phyloP scores from a whole-genome alignment of 2,797 vertebrate species.

The Taeniopygia guttata region DNA sequence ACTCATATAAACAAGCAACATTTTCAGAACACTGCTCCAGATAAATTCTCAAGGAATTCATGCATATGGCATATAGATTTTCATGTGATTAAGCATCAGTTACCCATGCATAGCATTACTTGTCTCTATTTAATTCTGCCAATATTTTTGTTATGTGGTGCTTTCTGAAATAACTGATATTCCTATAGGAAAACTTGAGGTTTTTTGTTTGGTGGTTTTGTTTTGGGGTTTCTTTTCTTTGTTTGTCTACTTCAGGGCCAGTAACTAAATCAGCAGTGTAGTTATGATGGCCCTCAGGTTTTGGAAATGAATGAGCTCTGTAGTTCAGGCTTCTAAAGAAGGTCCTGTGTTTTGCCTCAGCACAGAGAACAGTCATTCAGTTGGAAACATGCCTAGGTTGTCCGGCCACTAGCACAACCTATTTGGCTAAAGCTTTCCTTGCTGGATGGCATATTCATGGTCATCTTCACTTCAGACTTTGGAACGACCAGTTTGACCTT shows the following conservation, averaged over 20 bases:
- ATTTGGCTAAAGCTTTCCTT: conserved; percentile 60
- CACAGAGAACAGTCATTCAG: neutral
- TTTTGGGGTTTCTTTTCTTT: neutral
- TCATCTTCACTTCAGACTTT: conserved; percentile 66
- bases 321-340: neutral
- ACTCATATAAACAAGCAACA: neutral
- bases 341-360: neutral
- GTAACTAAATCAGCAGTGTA: neutral
- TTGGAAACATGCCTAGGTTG: neutral
- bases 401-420: neutral
- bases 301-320: neutral
- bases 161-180: neutral
- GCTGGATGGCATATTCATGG: conserved; percentile 60
- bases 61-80: conserved; percentile 19
- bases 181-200: neutral
- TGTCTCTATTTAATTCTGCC: neutral
- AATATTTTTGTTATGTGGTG: neutral
- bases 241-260: neutral
- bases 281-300: neutral
- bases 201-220: neutral
- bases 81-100: conserved; percentile 2
- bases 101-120: neutral
- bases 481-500: conserved; percentile 63
- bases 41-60: conserved; percentile 39
- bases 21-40: conserved; percentile 13